phyloP scores from a whole-genome alignment of 2,113 vertebrate species.

The Machaerirhynchus nigripectus region DNA sequence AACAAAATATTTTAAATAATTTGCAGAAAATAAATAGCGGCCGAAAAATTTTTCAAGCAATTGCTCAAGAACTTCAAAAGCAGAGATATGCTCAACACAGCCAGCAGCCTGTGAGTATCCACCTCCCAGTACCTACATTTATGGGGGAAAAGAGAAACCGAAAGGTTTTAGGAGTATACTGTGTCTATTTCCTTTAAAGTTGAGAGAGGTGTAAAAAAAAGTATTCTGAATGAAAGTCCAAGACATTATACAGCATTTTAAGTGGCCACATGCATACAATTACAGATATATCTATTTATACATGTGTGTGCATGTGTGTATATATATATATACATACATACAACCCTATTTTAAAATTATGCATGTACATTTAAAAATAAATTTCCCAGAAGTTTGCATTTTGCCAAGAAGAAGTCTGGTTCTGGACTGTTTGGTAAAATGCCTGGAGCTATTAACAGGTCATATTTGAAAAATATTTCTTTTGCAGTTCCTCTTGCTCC shows the following conservation, averaged over 20 bases:
- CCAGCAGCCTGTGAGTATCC: conserved; percentile 60
- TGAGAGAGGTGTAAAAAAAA: neutral
- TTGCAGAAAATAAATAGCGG: conserved; percentile 54
- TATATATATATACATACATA: neutral
- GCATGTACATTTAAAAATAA: neutral
- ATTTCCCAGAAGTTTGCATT: neutral
- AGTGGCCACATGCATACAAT: neutral
- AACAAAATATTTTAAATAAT: neutral
- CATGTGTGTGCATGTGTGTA: no score
- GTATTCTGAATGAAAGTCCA: neutral
- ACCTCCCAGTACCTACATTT: neutral
- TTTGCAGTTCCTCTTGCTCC: neutral
- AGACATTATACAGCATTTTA: neutral
- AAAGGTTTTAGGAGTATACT: neutral
- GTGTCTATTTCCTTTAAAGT: neutral
- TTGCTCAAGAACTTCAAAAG: conserved; percentile 74
- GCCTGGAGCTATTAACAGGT: neutral
- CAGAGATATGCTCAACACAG: conserved; percentile 38
- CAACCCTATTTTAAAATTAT: neutral
- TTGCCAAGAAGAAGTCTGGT: neutral
- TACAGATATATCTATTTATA: neutral
- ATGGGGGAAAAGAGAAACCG: neutral
- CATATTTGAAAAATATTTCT: neutral
- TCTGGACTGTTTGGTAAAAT: neutral
- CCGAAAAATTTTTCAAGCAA: conserved; percentile 72